Conservation (phyloP, 2,113 vertebrate species). For the Penelope pileata region DNA sequence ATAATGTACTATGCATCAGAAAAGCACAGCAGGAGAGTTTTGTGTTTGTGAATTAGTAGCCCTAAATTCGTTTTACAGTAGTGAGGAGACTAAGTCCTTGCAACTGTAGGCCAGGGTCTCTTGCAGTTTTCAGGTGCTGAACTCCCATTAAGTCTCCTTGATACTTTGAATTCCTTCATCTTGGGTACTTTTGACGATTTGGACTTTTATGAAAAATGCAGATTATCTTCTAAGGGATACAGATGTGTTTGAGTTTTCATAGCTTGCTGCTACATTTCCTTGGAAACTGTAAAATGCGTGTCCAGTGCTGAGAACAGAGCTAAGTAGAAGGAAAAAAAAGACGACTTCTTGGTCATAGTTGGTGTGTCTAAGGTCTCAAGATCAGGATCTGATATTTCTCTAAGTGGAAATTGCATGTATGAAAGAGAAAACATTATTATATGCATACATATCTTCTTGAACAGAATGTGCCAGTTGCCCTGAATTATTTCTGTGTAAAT, state of each 20-base stretch:
- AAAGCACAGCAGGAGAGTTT: background rate
- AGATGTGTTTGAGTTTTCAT: background rate
- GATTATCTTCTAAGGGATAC: background rate
- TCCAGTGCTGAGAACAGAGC: background rate
- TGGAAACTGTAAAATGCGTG: background rate
- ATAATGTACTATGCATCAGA: background rate
- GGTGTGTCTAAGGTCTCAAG: background rate
- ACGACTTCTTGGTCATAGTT: background rate
- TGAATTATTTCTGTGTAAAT: background rate
- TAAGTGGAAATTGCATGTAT: background rate
- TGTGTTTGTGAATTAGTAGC: background rate
- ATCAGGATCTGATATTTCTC: background rate
- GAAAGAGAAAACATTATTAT: background rate
- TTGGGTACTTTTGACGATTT: background rate
- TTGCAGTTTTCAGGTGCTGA: background rate
- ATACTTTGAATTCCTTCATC: background rate
- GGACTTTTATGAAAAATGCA: background rate
- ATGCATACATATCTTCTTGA: background rate
- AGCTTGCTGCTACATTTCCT: background rate
- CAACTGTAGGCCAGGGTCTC: background rate
- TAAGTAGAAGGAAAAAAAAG: background rate
- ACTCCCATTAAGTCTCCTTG: background rate
- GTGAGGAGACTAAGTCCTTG: background rate
- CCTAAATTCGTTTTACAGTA: background rate
- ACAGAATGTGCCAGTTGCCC: background rate